These are phyloP conservation scores for Listrodromus nycthemerus DNA, from an alignment of 2,888 invertebrate species.

Conservation along the genomic window DNA sequence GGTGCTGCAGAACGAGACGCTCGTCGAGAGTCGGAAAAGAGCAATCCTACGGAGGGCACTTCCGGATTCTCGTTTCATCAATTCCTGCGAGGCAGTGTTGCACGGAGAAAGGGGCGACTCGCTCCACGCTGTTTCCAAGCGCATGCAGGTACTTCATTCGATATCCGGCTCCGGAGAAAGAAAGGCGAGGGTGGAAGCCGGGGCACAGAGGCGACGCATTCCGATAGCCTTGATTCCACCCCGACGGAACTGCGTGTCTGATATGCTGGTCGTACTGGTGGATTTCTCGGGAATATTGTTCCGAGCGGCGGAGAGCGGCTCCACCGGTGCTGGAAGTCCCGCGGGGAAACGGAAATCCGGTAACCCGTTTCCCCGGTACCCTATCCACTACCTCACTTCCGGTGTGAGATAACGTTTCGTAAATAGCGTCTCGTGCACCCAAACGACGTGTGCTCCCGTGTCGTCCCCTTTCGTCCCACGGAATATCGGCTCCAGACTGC, in stretches of 20 bases:
- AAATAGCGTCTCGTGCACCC: slow-evolving; percentile 53
- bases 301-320: background rate
- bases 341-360: slow-evolving; percentile 39
- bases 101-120: slow-evolving; percentile 5
- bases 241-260: slow-evolving; percentile 53
- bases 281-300: slow-evolving; percentile 60
- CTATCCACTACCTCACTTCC: slow-evolving; percentile 6
- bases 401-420: slow-evolving; percentile 64
- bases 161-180: slow-evolving; percentile 22
- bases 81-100: slow-evolving; percentile 8
- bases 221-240: slow-evolving; percentile 50
- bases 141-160: slow-evolving; percentile 32
- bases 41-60: slow-evolving; percentile 39
- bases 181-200: background rate
- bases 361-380: slow-evolving; percentile 49
- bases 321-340: slow-evolving; percentile 26
- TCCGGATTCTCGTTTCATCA: slow-evolving; percentile 35
- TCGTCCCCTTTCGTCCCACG: slow-evolving; percentile 9
- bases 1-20: background rate
- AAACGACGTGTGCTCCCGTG: slow-evolving; percentile 53
- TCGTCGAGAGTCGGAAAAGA: slow-evolving; percentile 33
- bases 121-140: slow-evolving; percentile 8
- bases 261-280: slow-evolving; percentile 29
- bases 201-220: slow-evolving; percentile 16
- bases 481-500: slow-evolving; percentile 32